A percentile compares a stretch with the other conserved stretches of the same genome.
Evolutionary conservation across 2,797 vertebrate species (phyloP).

Genomic region (Numenius phaeopus): DNA sequence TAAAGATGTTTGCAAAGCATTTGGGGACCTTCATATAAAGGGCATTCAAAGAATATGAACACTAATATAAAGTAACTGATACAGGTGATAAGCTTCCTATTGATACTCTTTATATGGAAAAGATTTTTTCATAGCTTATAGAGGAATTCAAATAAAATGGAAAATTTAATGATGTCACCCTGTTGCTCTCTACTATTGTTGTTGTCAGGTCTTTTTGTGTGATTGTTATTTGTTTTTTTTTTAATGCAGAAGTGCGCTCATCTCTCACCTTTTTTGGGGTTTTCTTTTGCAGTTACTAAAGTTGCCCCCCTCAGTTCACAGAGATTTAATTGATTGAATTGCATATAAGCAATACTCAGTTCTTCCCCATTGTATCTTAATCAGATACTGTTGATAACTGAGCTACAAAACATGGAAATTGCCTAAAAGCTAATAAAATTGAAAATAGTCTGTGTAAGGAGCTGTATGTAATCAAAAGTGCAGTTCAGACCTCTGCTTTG

Average conservation of each 20-base stretch:
- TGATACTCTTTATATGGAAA: conserved; percentile 19
- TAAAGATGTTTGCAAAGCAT: conserved; percentile 16
- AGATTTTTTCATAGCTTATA: not conserved
- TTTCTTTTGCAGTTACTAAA: not conserved
- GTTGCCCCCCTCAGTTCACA: not conserved
- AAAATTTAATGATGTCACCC: conserved; percentile 52
- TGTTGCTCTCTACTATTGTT: conserved; percentile 12
- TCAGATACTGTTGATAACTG: conserved; percentile 23
- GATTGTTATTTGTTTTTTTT: not conserved
- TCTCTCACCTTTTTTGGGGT: not conserved
- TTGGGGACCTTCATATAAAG: conserved; percentile 15
- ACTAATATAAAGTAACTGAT: conserved; percentile 56
- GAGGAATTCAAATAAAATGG: conserved; percentile 52
- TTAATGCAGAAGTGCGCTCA: not conserved
- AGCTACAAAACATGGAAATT: not conserved
- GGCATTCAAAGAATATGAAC: not conserved
- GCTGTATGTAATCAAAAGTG: not conserved
- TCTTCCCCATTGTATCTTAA: not conserved
- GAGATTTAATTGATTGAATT: conserved; percentile 15
- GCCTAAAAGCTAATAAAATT: not conserved
- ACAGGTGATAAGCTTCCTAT: conserved; percentile 31
- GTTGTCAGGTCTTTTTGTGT: conserved; percentile 12
- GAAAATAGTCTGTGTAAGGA: not conserved
- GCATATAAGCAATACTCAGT: not conserved
- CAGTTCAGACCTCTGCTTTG: not conserved